Base-by-base conservation (phyloP, 2,113 vertebrate species). In the Podarcis raffonei region DNA sequence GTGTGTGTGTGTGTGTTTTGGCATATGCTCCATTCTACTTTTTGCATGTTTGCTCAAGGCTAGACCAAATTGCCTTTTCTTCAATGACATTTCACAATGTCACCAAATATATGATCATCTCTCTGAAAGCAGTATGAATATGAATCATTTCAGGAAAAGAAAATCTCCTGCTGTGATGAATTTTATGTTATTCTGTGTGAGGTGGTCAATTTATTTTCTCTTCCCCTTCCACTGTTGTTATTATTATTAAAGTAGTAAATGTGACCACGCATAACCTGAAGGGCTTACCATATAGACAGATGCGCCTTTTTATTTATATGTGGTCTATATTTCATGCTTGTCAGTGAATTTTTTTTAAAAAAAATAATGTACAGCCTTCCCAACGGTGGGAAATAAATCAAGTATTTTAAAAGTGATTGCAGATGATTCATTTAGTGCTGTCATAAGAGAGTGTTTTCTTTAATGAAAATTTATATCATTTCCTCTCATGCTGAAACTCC, bases 21-120 rank as follows among this genome's bases (percentile, higher is more conserved):
- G 93, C 77, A 85, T 87, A 92, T 57, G 89, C 92, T 92, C 86
- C 90, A 81, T 75, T 94, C 91, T 91, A 92, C 81, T 89, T 87
- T 0, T 4, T 87, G 76, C 87, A 32, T 95, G 91, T 97, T 96
- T 97, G 94, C 95, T 97, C 92, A 95, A 96, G 95, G 95, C 96
- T 96, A 96, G 96, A 93, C 48, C 77, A 92, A 96, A 97, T 94
- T 90, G 86, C 88, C 85, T 96, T 95, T 95, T 87, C 89, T 96
- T 95, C 89, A 86, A 32, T 95, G 95, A 96, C 95, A 97, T 96
- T 96, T 96, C 93, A 93, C 95, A 94, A 82, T 96, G 95, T 94
- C 94, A 95, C 78, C 76, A 83, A 86, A 90, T 94, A 90, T 85
- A 93, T 94, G 91, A 95, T 95, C 92, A 84, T 90, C 91, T 94